These are phyloP conservation scores for Gonocerus acuteangulatus DNA, from an alignment of 2,888 invertebrate species.

Conservation along the genomic window DNA sequence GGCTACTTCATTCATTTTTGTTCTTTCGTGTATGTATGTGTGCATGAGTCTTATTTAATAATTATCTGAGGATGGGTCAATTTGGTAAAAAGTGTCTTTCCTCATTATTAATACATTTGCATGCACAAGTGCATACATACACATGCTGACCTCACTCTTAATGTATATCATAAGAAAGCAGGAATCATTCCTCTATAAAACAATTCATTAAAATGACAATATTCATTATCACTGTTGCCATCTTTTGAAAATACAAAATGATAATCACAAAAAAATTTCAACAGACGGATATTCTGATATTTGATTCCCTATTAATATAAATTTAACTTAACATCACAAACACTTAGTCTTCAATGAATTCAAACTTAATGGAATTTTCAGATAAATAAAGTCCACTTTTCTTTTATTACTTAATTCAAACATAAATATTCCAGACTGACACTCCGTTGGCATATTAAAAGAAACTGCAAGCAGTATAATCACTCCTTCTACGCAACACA, in stretches of 20 bases:
- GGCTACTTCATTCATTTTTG: too few species aligned
- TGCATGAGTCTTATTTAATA: too few species aligned
- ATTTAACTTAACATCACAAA: not conserved
- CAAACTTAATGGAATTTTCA: not conserved
- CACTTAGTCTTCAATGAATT: not conserved
- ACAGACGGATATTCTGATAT: not conserved
- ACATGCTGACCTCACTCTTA: too few species aligned
- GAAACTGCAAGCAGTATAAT: not conserved
- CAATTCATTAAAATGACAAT: too few species aligned
- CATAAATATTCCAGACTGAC: not conserved
- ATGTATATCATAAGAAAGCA: too few species aligned
- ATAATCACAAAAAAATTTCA: not conserved
- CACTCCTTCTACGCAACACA: not conserved
- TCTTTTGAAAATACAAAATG: not conserved
- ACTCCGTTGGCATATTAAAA: not conserved
- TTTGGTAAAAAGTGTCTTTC: too few species aligned
- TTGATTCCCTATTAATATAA: not conserved
- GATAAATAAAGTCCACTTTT: not conserved
- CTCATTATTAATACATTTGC: too few species aligned
- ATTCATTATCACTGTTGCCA: not conserved
- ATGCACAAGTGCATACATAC: too few species aligned
- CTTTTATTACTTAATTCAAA: not conserved
- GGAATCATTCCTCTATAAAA: too few species aligned
- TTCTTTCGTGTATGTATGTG: too few species aligned
- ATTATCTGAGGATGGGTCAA: too few species aligned